Conservation (phyloP, 2,113 vertebrate genomes). For the Pachypanchax playfairii region DNA sequence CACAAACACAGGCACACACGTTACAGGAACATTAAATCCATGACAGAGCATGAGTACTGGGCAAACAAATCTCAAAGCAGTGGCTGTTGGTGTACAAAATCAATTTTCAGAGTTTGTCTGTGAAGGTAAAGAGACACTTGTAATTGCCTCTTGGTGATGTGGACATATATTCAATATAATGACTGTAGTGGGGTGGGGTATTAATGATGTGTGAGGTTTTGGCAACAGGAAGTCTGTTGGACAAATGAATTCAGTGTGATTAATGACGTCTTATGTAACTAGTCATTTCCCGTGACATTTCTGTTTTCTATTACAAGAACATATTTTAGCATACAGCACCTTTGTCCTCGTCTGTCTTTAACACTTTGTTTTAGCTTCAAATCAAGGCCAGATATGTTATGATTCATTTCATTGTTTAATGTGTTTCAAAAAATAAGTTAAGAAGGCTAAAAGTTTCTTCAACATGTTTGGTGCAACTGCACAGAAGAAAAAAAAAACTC, state of each 20-base stretch:
- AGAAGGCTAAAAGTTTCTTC: too few species aligned
- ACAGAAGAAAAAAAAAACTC: too few species aligned
- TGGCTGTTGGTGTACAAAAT: not conserved
- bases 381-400: not conserved
- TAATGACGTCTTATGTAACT: slow-evolving; percentile 4
- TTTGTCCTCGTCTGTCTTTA: not conserved
- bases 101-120: not conserved
- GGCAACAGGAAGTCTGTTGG: not conserved
- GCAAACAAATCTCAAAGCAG: slow-evolving; percentile 3
- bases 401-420: not conserved
- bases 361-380: not conserved
- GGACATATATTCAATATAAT: not conserved
- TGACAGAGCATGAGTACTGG: slow-evolving; percentile 27
- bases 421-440: too few species aligned
- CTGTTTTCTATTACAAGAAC: not conserved
- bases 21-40: slow-evolving; percentile 18
- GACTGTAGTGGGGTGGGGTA: not conserved
- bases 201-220: slow-evolving; percentile 7
- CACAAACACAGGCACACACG: slow-evolving; percentile 35
- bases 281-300: not conserved
- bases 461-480: too few species aligned
- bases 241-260: slow-evolving; percentile 5
- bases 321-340: not conserved
- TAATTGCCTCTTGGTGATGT: not conserved
- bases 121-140: not conserved